A percentile compares a stretch with the other conserved stretches of the same genome.
Conservation (phyloP, 1,140 invertebrate genomes). For the Penaeus japonicus region DNA sequence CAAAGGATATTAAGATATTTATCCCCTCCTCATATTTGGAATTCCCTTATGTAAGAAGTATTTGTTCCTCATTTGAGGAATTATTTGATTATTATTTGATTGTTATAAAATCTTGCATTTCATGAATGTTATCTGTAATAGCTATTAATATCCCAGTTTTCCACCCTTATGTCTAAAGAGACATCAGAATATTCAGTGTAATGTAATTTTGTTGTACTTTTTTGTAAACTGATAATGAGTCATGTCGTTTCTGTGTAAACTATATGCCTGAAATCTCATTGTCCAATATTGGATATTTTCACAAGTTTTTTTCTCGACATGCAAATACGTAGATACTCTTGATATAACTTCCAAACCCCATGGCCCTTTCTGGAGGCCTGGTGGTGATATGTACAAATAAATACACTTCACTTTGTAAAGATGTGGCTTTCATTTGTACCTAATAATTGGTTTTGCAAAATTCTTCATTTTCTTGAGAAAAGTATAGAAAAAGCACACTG, state of each 20-base stretch:
- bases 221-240: constrained; percentile 11
- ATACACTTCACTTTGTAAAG: constrained; percentile 51
- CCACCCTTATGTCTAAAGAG: constrained; percentile 33
- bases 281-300: constrained; percentile 30
- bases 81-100: neutral
- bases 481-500: too few relatives aligned
- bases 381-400: constrained; percentile 54
- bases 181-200: constrained; percentile 50
- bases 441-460: too few relatives aligned
- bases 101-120: neutral
- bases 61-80: neutral
- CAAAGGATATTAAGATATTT: constrained; percentile 9
- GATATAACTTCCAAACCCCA: constrained; percentile 38
- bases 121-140: constrained; percentile 49
- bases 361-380: constrained; percentile 52
- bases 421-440: neutral
- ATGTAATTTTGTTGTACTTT: constrained; percentile 46
- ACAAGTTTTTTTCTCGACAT: constrained; percentile 35
- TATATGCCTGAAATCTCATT: constrained; percentile 25
- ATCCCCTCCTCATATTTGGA: neutral
- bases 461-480: too few relatives aligned
- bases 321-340: constrained; percentile 43
- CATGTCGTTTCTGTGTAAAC: constrained; percentile 19
- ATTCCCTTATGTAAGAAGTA: neutral
- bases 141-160: constrained; percentile 32